Evolutionary conservation across 2,888 invertebrate genomes (phyloP).

Genomic region (Standfussiana lucernea): DNA sequence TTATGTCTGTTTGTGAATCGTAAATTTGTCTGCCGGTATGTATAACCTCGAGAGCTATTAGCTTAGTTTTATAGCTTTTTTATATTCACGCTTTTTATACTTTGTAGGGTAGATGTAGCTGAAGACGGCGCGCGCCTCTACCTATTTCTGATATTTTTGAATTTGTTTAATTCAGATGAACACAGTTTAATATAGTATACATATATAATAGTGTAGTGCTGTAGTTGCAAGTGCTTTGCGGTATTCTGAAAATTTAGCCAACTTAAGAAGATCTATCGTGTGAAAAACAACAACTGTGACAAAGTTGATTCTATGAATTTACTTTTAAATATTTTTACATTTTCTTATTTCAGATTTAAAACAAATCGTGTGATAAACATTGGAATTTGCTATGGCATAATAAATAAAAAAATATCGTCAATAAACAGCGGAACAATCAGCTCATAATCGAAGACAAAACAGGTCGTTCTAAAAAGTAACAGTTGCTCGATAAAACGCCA

Average conservation of each 20-base stretch:
- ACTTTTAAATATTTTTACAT: background rate
- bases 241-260: background rate
- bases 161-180: background rate
- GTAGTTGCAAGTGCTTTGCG: background rate
- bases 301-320: background rate
- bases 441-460: constrained; percentile 50
- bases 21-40: constrained; percentile 66
- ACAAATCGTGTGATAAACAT: no score
- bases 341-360: no score
- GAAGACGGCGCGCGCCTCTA: constrained; percentile 1
- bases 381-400: background rate
- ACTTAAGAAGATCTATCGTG: background rate
- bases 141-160: constrained; percentile 8
- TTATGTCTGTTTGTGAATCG: constrained; percentile 69
- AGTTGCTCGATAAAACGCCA: constrained; percentile 53
- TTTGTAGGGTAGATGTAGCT: constrained; percentile 48
- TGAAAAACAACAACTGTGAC: background rate
- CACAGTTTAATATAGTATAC: background rate
- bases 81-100: constrained; percentile 63
- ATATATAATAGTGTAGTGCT: background rate
- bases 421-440: constrained; percentile 42
- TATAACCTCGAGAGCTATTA: constrained; percentile 68
- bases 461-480: constrained; percentile 40
- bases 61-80: constrained; percentile 67
- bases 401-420: constrained; percentile 23